These are phyloP conservation scores for Syncerus caffer DNA, from an alignment of 2,797 vertebrate species.

Conservation along the genomic window DNA sequence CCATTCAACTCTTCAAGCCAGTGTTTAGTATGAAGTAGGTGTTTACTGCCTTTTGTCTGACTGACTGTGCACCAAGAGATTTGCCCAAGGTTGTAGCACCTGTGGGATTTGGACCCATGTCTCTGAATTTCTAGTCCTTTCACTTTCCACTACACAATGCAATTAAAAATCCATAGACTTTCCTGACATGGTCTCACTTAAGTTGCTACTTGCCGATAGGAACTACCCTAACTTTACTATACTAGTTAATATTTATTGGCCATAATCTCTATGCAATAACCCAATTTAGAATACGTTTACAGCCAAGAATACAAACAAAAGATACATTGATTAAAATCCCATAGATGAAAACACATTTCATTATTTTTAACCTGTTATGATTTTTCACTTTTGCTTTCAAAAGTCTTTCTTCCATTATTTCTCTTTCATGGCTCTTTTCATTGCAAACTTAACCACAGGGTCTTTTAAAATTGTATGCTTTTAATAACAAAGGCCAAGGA, in stretches of 20 bases:
- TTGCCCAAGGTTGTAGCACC: background rate
- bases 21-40: background rate
- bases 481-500: slow-evolving; percentile 32
- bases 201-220: background rate
- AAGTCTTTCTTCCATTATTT: slow-evolving; percentile 22
- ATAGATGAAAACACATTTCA: slow-evolving; percentile 2
- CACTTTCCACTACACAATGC: background rate
- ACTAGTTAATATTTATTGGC: background rate
- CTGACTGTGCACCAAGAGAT: background rate
- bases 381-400: slow-evolving; percentile 34
- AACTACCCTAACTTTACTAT: background rate
- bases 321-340: background rate
- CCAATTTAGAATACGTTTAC: slow-evolving; percentile 10
- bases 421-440: background rate
- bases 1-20: background rate
- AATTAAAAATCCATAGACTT: background rate
- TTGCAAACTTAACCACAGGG: background rate
- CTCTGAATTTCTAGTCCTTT: background rate
- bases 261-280: background rate
- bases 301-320: slow-evolving; percentile 5
- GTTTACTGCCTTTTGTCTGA: background rate
- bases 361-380: background rate
- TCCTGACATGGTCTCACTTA: background rate
- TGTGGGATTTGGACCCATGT: background rate
- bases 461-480: slow-evolving; percentile 28